phyloP scores from a whole-genome alignment of 1,140 invertebrate genomes.

The Ips nitidus region DNA sequence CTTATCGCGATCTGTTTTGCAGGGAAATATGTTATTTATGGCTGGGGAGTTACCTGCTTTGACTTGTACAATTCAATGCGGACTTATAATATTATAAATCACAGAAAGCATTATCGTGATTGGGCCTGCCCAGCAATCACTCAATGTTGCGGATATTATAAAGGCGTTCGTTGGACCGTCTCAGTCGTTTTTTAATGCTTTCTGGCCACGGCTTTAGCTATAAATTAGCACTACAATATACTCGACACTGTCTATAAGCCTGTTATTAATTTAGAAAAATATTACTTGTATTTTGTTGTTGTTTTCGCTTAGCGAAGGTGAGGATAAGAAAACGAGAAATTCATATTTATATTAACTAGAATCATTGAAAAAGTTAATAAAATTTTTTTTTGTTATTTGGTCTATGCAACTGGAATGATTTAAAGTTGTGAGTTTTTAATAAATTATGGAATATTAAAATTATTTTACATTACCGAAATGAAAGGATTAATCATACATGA shows the following conservation, averaged over 20 bases:
- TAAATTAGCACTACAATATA: constrained; percentile 18
- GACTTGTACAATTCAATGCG: constrained; percentile 38
- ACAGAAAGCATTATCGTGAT: constrained; percentile 37
- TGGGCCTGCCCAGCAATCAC: constrained; percentile 37
- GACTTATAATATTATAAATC: constrained; percentile 35
- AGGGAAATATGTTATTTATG: constrained; percentile 38
- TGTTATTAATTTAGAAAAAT: neutral
- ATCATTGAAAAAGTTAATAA: too few species aligned
- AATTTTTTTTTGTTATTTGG: too few species aligned
- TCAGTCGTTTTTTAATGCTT: constrained; percentile 4
- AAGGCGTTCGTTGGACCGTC: constrained; percentile 22
- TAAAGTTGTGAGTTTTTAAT: constrained; percentile 24
- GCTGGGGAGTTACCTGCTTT: constrained; percentile 35
- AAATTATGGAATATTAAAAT: constrained; percentile 36
- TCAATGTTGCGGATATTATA: constrained; percentile 33
- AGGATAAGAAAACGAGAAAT: too few species aligned
- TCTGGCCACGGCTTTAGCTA: neutral
- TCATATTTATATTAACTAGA: too few species aligned
- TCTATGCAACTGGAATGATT: constrained; percentile 10
- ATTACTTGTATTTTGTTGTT: constrained; percentile 9
- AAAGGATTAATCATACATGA: constrained; percentile 27
- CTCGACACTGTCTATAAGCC: constrained; percentile 3
- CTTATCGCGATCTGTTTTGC: constrained; percentile 37
- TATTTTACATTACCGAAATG: constrained; percentile 35
- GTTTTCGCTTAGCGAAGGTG: too few species aligned